These are phyloP conservation scores for Bufotes viridis DNA, from an alignment of 2,797 vertebrate species.

Conservation along the genomic window DNA sequence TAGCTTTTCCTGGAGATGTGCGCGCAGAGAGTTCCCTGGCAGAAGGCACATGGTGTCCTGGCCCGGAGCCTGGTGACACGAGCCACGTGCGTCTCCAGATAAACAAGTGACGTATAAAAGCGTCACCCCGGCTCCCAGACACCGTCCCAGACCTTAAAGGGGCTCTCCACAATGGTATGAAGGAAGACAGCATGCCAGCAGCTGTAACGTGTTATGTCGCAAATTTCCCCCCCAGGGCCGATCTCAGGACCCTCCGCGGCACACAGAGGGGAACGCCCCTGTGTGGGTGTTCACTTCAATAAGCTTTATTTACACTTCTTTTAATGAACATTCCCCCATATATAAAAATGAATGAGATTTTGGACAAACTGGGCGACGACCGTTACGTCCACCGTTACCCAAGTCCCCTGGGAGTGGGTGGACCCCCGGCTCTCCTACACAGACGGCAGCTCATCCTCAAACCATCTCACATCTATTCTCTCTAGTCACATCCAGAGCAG, in stretches of 20 bases:
- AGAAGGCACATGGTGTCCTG: constrained; percentile 1
- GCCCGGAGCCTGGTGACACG: neutral
- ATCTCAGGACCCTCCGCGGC: too few relatives aligned
- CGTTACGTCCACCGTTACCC: too few relatives aligned
- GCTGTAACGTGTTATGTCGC: neutral
- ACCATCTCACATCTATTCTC: neutral
- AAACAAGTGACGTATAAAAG: constrained; percentile 7
- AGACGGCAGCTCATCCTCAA: too few relatives aligned
- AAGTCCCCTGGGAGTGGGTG: too few relatives aligned
- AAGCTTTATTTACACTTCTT: neutral
- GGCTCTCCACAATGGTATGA: neutral
- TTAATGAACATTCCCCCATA: neutral
- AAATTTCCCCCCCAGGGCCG: neutral
- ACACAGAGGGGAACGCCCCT: too few relatives aligned
- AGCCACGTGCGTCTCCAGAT: constrained; percentile 8
- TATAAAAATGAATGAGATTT: neutral
- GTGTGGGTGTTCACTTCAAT: neutral
- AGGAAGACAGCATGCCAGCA: neutral
- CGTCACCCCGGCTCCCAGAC: neutral
- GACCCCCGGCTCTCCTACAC: too few relatives aligned
- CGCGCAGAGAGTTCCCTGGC: neutral
- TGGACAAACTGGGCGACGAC: too few relatives aligned
- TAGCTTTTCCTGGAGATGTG: constrained; percentile 19
- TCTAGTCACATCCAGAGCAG: constrained; percentile 1
- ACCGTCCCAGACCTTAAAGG: neutral